These are phyloP conservation scores for Poecilia gillii DNA, from an alignment of 2,797 vertebrate genomes.

Conservation along the genomic window DNA sequence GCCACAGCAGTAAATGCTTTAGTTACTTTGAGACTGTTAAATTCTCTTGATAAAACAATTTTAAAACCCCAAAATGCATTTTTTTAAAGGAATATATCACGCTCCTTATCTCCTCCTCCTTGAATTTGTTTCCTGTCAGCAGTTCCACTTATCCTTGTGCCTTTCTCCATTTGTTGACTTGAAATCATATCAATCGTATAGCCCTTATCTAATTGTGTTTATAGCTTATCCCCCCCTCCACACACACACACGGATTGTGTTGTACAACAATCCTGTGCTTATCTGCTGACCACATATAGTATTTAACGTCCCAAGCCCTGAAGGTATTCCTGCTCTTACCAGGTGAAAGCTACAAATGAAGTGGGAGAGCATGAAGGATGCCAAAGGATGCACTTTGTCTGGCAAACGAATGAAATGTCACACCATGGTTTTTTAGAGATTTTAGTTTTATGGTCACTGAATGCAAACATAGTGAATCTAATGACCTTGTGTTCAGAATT, in stretches of 20 bases:
- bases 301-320: slow-evolving; percentile 20
- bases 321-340: slow-evolving; percentile 20
- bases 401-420: slow-evolving; percentile 1
- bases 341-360: slow-evolving; percentile 32
- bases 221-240: slow-evolving; percentile 40
- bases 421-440: neutral
- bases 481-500: neutral
- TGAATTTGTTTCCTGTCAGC: slow-evolving; percentile 25
- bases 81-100: slow-evolving; percentile 5
- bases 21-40: neutral
- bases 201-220: slow-evolving; percentile 53
- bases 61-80: neutral
- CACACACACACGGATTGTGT: slow-evolving; percentile 17
- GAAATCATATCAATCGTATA: slow-evolving; percentile 56
- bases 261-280: slow-evolving; percentile 51
- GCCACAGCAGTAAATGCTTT: neutral
- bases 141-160: slow-evolving; percentile 32
- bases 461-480: neutral
- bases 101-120: slow-evolving; percentile 12
- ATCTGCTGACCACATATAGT: slow-evolving; percentile 36
- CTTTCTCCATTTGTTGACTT: slow-evolving; percentile 34
- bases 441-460: neutral
- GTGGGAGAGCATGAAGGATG: slow-evolving; percentile 8
- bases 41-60: neutral
- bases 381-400: neutral